Evolutionary conservation across 2,113 vertebrate genomes (phyloP), one percentile per base, ranked within the genome.

Genomic region (Poeciliopsis prolifica): DNA sequence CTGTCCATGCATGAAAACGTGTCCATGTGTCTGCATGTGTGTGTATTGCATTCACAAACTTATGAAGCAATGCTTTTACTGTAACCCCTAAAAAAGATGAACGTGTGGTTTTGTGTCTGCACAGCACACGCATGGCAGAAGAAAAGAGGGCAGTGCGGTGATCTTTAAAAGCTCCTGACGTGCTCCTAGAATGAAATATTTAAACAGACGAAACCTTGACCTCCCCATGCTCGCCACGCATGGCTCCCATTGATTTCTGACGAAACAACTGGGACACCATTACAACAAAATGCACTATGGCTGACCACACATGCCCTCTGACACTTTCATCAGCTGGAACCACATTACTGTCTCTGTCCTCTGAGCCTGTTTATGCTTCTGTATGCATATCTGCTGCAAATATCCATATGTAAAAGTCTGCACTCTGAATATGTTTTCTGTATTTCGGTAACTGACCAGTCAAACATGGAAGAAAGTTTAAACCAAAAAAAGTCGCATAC

Each of bases 241-340:
- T 95, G 96, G 95, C 95, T 94, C 92, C 93, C 96, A 98, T 97
- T 97, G 97, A 99, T 97, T 99, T 97, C 94, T 91, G 92, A 97
- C 96, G 95, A 95, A 94, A 94, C 96, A 96, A 96, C 96, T 96
- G 96, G 96, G 96, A 97, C 94, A 93, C 93, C 93, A 96, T 97
- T 97, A 97, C 96, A 97, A 94, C 96, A 96, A 97, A 98, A 97
- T 95, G 96, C 96, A 97, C 96, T 96, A 97, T 96, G 96, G 95
- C 94, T 90, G 91, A 92, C 90, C 90, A 92, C 93, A 93, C 71
- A 82, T 94, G 95, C 93, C 94, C 95, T 95, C 94, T 94, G 95
- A 95, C 94, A 95, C 94, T 37, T 37, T 93, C 81, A 87, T 91
- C 90, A 96, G 92, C 92, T 96, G 94, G 96, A 95, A n/a, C 94